Base-by-base conservation (phyloP, 2,888 invertebrate species). In the Crematogaster levior region DNA sequence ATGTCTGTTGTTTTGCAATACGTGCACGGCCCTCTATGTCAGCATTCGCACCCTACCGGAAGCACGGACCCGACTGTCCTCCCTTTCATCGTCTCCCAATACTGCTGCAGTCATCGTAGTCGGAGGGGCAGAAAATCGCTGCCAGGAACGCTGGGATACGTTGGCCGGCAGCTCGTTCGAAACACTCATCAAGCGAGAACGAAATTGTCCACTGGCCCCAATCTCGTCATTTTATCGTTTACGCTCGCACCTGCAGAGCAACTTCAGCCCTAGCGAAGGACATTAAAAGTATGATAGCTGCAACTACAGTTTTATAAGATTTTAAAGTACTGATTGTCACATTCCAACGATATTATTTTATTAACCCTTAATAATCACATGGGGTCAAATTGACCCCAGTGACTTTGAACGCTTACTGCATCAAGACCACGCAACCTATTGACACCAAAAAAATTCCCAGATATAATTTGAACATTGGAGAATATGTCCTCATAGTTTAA, bases 161-260 rank as follows among this genome's bases (percentile, higher is more conserved):
- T 81, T 89, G 82, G 84, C 79, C 73, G 85, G 75, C 15, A 61
- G 61, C 87, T 86, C 89, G 89, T 90, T 91, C 89, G 85, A 87
- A 86, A 88, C 89, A 90, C 91, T 90, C 91, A 90, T 91, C 90
- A 89, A 86, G 89, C 88, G 85, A 87, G 84, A 87, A 90, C 90
- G 88, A 91, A 91, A 92, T 91, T 91, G 91, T 91, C 88, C 89
- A 82, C 68, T 86, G 73, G 70, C 43, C 83, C 34, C 86, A 82
- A 79, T 85, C 86, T 85, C 87, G 86, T 82, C 86, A 85, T 89
- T 90, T 90, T 90, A 90, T 90, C 89, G 85, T 68, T 77, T 77
- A 77, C 72, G 72, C 56, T 68, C 70, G 70, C 53, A 34, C 34
- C 34, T 6, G 6, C 21, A 12, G 24, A 3, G 21, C 46, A 46